These are phyloP conservation scores for Anolis apletophallus DNA, from an alignment of 2,797 vertebrate species.

Conservation along the genomic window DNA sequence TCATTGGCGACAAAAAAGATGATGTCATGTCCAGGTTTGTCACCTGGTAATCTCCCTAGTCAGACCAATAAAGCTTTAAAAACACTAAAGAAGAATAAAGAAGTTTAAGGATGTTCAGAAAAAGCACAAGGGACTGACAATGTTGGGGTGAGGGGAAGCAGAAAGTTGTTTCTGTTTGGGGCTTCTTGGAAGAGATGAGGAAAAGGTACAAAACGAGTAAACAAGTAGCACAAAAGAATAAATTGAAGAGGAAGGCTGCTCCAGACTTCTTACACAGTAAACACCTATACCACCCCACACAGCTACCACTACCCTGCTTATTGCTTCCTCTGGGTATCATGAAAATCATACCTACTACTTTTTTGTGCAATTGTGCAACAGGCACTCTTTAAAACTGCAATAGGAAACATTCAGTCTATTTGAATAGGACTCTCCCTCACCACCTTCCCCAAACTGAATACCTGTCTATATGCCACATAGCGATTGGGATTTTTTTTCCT, in stretches of 20 bases:
- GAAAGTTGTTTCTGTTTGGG: not conserved
- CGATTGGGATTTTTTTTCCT: rapidly evolving
- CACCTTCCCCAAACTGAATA: slow-evolving; percentile 17
- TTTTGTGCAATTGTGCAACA: not conserved
- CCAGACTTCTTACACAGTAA: not conserved
- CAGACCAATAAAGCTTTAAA: not conserved
- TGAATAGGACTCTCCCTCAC: not conserved
- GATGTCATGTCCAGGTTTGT: not conserved
- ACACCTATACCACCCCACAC: not conserved
- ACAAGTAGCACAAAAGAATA: not conserved
- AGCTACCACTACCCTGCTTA: not conserved
- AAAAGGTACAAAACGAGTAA: not conserved
- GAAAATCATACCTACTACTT: not conserved
- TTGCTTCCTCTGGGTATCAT: not conserved
- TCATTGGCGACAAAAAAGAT: not conserved
- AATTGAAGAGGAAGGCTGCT: not conserved
- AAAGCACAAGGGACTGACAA: not conserved
- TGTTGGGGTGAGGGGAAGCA: not conserved
- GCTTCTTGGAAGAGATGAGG: not conserved
- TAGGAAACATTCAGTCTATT: not conserved
- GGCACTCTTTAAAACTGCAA: not conserved
- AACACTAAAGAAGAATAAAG: not conserved
- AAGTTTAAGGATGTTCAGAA: not conserved
- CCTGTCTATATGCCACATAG: slow-evolving; percentile 7
- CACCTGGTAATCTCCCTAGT: not conserved